Conservation (phyloP, 2,797 vertebrate genomes). For the Rhynchotus rufescens region DNA sequence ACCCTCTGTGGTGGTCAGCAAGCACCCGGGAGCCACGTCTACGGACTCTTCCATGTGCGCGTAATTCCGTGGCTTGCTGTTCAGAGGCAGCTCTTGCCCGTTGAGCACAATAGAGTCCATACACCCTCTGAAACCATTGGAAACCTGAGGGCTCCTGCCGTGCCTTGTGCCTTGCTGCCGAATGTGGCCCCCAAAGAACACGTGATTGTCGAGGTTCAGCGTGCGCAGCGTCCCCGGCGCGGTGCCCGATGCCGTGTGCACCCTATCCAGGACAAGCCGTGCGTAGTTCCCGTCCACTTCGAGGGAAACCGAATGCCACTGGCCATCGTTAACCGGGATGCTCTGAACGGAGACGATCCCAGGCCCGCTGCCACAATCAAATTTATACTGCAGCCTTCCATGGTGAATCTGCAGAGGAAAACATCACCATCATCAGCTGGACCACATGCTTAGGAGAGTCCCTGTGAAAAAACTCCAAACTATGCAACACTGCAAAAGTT, state of each 20-base stretch:
- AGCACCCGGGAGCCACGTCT: conserved; percentile 90
- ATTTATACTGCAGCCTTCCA: conserved; percentile 95
- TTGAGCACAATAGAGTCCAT: conserved; percentile 92
- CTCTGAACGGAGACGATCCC: conserved; percentile 96
- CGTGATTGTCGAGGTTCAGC: conserved; percentile 91
- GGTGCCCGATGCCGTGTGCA: conserved; percentile 94
- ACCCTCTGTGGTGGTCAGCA: conserved; percentile 83
- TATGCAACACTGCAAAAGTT: not conserved
- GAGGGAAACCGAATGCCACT: conserved; percentile 93
- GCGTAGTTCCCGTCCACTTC: conserved; percentile 96
- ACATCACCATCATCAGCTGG: not conserved
- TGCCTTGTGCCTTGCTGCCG: conserved; percentile 86
- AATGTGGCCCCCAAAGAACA: conserved; percentile 93
- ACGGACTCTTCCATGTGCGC: conserved; percentile 92
- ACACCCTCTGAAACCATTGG: conserved; percentile 92
- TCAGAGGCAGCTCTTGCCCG: conserved; percentile 92
- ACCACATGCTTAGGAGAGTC: not conserved
- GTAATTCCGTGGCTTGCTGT: conserved; percentile 83
- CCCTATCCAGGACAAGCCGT: conserved; percentile 91
- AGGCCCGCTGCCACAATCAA: conserved; percentile 96
- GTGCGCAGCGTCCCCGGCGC: conserved; percentile 95
- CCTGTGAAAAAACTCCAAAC: not conserved
- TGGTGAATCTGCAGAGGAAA: conserved; percentile 87
- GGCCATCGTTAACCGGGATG: conserved; percentile 94
- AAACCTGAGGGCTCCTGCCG: conserved; percentile 86